Evolutionary conservation across 1,140 invertebrate genomes (phyloP).

Genomic region (Teleopsis dalmanni): DNA sequence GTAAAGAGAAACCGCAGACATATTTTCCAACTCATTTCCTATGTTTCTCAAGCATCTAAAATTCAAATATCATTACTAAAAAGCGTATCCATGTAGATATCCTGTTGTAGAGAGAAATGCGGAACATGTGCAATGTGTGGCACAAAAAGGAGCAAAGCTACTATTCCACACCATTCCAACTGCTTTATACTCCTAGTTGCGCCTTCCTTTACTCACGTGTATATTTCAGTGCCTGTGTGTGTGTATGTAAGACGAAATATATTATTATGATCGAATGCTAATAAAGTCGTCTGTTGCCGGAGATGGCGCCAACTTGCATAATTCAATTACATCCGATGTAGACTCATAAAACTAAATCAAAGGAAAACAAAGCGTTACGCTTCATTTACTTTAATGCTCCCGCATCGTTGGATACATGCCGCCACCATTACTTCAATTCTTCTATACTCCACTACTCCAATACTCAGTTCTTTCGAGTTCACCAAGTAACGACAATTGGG

Average conservation of each 20-base stretch:
- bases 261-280: constrained; percentile 34
- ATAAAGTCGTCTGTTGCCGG: constrained; percentile 29
- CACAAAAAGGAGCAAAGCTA: background rate
- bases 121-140: background rate
- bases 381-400: constrained; percentile 34
- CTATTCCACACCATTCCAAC: background rate
- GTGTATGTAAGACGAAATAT: constrained; percentile 1
- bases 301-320: constrained; percentile 40
- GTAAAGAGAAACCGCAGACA: constrained; percentile 19
- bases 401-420: constrained; percentile 7
- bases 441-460: too few species aligned
- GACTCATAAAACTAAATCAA: constrained; percentile 45
- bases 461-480: too few species aligned
- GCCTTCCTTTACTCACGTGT: background rate
- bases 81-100: constrained; percentile 20
- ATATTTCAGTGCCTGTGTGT: background rate
- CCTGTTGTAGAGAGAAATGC: background rate
- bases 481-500: too few species aligned
- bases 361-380: constrained; percentile 43
- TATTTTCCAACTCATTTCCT: constrained; percentile 41
- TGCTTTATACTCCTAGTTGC: constrained; percentile 9
- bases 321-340: constrained; percentile 45
- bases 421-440: constrained; percentile 4
- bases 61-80: constrained; percentile 35
- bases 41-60: constrained; percentile 19